Conservation (phyloP, 2,888 invertebrate genomes). For the Caenorhabditis wallacei region DNA sequence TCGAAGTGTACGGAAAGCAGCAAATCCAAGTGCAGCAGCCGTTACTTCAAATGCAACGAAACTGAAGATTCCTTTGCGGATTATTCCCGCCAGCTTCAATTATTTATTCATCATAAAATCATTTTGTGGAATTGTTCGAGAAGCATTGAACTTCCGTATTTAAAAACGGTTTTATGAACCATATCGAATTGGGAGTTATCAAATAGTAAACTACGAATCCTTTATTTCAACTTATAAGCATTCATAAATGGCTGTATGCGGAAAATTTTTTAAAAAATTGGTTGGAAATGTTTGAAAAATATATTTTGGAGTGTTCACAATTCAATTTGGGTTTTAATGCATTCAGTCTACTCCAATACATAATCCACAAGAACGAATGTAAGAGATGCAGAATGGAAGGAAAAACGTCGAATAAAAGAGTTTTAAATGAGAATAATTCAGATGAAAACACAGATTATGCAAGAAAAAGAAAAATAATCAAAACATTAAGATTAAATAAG, state of each 20-base stretch:
- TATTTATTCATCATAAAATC: neutral
- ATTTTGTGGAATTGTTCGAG: neutral
- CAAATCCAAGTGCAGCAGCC: constrained; percentile 59
- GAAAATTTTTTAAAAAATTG: neutral
- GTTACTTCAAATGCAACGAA: constrained; percentile 70
- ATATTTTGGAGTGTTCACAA: neutral
- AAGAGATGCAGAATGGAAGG: constrained; percentile 4
- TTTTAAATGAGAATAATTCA: neutral
- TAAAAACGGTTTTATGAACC: neutral
- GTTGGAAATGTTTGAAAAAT: neutral
- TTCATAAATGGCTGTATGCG: neutral
- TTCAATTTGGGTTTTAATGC: constrained; percentile 8
- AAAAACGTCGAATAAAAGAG: neutral
- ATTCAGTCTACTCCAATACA: constrained; percentile 29
- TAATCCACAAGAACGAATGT: constrained; percentile 2
- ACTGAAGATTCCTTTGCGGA: constrained; percentile 67
- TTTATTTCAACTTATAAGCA: constrained; percentile 5
- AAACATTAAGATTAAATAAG: neutral
- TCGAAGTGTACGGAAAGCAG: constrained; percentile 58
- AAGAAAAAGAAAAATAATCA: constrained; percentile 4
- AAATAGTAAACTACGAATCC: neutral
- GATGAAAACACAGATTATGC: constrained; percentile 40
- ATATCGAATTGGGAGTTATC: too few relatives aligned
- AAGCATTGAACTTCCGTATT: neutral
- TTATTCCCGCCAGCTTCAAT: constrained; percentile 64